Evolutionary conservation across 2,888 invertebrate species (phyloP).

Genomic region (Tipula confusa): DNA sequence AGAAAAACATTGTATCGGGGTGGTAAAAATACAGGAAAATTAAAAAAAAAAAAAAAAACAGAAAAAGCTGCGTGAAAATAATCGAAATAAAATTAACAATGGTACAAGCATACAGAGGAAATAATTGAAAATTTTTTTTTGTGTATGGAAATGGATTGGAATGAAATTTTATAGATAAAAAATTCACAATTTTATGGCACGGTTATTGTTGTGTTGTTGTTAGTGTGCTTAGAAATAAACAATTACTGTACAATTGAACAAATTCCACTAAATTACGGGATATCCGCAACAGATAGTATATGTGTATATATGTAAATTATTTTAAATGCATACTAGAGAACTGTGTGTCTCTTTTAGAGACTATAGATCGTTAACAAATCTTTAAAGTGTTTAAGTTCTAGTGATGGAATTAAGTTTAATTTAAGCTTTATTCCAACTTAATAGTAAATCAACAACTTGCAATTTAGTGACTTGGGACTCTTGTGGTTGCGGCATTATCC

Average conservation of each 20-base stretch:
- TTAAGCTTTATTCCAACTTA: no score
- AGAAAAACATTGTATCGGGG: background rate
- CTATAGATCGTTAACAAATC: no score
- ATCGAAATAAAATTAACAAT: conserved; percentile 25
- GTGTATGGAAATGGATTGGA: conserved; percentile 17
- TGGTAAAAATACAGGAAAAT: background rate
- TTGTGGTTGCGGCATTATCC: no score
- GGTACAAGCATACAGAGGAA: background rate
- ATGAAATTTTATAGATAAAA: conserved; percentile 17
- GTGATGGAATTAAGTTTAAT: no score
- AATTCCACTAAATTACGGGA: conserved; percentile 9
- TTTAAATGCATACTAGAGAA: no score
- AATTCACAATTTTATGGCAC: background rate
- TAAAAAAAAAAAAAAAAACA: background rate
- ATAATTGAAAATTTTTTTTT: conserved; percentile 4
- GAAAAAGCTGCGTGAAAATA: background rate
- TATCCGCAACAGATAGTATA: background rate
- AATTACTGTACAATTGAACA: background rate
- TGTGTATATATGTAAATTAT: background rate
- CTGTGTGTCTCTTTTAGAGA: no score
- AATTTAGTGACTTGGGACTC: no score
- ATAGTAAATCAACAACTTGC: no score
- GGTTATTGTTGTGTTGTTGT: background rate
- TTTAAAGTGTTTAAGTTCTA: no score
- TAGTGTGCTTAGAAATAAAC: background rate